Evolutionary conservation across 1,140 invertebrate genomes (phyloP).

Genomic region (Lordiphosa stackelbergi): DNA sequence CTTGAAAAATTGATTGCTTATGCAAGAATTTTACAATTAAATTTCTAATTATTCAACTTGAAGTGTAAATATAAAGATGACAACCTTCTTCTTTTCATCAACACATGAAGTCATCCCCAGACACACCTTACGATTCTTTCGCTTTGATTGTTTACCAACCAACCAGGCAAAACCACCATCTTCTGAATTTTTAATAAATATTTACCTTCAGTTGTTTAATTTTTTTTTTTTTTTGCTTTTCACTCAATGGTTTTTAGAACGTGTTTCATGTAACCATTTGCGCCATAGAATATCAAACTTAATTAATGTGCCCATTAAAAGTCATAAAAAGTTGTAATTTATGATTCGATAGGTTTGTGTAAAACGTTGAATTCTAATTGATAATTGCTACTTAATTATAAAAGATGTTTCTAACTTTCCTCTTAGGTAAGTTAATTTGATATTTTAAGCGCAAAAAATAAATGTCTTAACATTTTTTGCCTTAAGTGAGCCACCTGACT

Average conservation of each 20-base stretch:
- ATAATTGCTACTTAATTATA: too few species aligned
- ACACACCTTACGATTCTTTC: slow-evolving; percentile 26
- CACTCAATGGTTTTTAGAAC: slow-evolving; percentile 13
- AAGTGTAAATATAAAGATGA: slow-evolving; percentile 20
- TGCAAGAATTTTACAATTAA: slow-evolving; percentile 7
- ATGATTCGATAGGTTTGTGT: too few species aligned
- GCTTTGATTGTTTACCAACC: slow-evolving; percentile 30
- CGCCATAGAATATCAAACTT: too few species aligned
- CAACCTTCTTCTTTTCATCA: slow-evolving; percentile 17
- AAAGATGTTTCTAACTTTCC: slow-evolving; percentile 6
- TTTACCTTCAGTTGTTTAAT: slow-evolving; percentile 29
- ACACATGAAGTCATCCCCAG: slow-evolving; percentile 33
- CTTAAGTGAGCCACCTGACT: slow-evolving; percentile 53
- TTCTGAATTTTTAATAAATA: slow-evolving; percentile 14
- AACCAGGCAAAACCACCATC: slow-evolving; percentile 7
- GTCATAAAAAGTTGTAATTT: too few species aligned
- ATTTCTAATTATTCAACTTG: slow-evolving; percentile 22
- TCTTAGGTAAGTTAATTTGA: neutral
- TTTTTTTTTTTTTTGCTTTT: slow-evolving; percentile 43
- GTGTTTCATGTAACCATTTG: too few species aligned
- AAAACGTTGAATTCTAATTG: too few species aligned
- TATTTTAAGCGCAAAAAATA: slow-evolving; percentile 25
- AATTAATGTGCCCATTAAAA: too few species aligned
- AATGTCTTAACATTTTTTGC: slow-evolving; percentile 35
- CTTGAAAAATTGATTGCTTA: neutral